Base-by-base conservation (phyloP, 2,113 vertebrate species). In the Penelope pileata region DNA sequence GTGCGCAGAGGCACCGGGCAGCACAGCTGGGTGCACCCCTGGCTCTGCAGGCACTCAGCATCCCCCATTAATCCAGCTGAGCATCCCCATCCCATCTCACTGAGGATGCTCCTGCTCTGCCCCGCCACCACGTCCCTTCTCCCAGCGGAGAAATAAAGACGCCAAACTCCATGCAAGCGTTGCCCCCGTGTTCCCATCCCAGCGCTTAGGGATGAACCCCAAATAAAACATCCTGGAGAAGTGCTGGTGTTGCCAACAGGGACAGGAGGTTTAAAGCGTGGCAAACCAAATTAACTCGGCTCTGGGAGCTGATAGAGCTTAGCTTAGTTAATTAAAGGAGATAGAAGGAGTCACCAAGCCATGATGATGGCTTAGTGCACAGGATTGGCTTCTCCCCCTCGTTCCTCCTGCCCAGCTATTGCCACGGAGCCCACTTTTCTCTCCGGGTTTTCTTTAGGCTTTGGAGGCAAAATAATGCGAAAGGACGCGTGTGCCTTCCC, bases 281-380 rank as follows among this genome's bases (percentile, higher is more conserved):
- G 73, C 80, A 80, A 94, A 80, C 79, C 76, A 5, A 92, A 80
- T 90, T 92, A 93, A 40, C 72, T 79, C 8, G 6, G 62, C 43
- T 86, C 83, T 83, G 66, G 88, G 92, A 90, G 72, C 72, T 83
- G 96, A 88, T 83, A 64, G 89, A 90, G 68, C 50, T 73, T 51
- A 43, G 48, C 53, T 68, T 91, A 72, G 85, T 92, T 92, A 92
- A 93, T 96, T 93, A 86, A 94, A 92, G 86, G 89, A 30, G 68
- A 42, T 62, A 56, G 83, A 88, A 38, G 53, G 45, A 90, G 70
- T 86, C 92, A 73, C 72, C 18, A 6, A 50, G 45, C 62, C 59
- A n/a, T 89, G 30, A 27, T 1, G 2, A 8, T 29, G 67, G 48
- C 26, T 75, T 68, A 79, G 76, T 1, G 2, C 30, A 9, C 18